Evolutionary conservation across 1,140 invertebrate species (phyloP), one percentile per base, ranked within the genome.

Genomic region (Chrysopa pallens): DNA sequence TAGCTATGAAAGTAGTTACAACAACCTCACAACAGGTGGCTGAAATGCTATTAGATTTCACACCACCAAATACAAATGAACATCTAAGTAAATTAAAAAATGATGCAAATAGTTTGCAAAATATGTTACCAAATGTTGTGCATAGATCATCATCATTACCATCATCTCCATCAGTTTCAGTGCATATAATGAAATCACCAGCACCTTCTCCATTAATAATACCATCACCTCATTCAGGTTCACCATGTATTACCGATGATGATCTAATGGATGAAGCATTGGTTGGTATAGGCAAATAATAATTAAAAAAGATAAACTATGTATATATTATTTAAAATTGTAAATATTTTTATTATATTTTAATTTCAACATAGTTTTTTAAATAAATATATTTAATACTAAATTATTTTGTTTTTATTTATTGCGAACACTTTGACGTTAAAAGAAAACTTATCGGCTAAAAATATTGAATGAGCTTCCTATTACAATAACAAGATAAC

Each of bases 191-290:
- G 7, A 84, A 84, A 53, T 83, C 80, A 42, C 80, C 80, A 3
- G 78, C 76, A 1, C 77, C 79, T 0, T 78, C 76, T 11, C 78
- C 77, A 0, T 57, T 78, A 8, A 67, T 79, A 11, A 70, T 71
- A 4, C 70, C 76, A 1, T 80, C 80, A 6, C 80, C 79, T 3
- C 78, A 80, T 52, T 80, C 79, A 5, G 73, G 74, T 31, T 85
- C 84, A 2, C 83, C 85, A 6, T 81, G 77, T 49, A 79, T 83
- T 43, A 85, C 84, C 43, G 85, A 90, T 52, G 85, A 90, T 57
- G 85, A 90, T 52, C 70, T 89, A 2, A 87, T 89, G 79, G 85
- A 90, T 56, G 85, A 86, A 55, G 83, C 84, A 1, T 62, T 89
- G 14, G 79, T 83, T 29, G 80, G 80, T 37, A 64, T 78, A 62